Percentiles rank a stretch among this genome's conserved stretches.
Evolutionary conservation across 2,888 invertebrate genomes (phyloP).

Genomic region (Embidobia sp.): DNA sequence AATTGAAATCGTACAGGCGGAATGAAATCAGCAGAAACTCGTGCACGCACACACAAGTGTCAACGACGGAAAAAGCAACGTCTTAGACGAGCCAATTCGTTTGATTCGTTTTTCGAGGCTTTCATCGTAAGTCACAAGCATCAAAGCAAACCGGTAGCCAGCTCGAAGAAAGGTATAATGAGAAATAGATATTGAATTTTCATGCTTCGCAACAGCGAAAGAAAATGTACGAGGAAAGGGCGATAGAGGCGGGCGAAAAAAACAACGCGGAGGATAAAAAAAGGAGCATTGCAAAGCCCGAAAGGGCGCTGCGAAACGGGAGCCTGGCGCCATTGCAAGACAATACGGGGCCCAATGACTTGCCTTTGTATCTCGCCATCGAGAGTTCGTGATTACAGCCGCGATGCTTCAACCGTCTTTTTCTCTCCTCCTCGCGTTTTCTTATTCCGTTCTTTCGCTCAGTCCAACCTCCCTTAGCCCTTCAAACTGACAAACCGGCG

Average conservation of each 20-base stretch:
- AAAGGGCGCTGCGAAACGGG: conserved; percentile 72
- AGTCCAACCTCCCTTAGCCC: conserved; percentile 52
- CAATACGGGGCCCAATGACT: conserved; percentile 78
- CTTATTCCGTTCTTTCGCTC: conserved; percentile 60
- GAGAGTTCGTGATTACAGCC: conserved; percentile 74
- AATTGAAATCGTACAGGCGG: conserved; percentile 35
- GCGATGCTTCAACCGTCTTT: conserved; percentile 67
- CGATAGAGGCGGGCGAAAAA: no score
- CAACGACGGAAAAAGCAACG: conserved; percentile 13
- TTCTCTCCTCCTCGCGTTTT: conserved; percentile 53
- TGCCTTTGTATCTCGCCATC: conserved; percentile 75
- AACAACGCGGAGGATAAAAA: conserved; percentile 53
- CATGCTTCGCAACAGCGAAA: conserved; percentile 55
- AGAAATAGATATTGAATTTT: conserved; percentile 64
- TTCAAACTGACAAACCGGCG: conserved; percentile 61
- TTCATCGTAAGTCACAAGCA: conserved; percentile 31
- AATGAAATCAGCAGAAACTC: conserved; percentile 32
- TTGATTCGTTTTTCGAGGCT: conserved; percentile 29
- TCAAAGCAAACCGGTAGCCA: conserved; percentile 58
- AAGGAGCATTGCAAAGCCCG: conserved; percentile 35
- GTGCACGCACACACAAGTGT: conserved; percentile 6
- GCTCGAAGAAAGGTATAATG: conserved; percentile 63
- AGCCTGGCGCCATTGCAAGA: conserved; percentile 80
- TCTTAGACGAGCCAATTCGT: conserved; percentile 9
- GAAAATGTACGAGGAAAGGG: conserved; percentile 57